Evolutionary conservation across 2,113 vertebrate species (phyloP).

Genomic region (Taurulus bubalis): DNA sequence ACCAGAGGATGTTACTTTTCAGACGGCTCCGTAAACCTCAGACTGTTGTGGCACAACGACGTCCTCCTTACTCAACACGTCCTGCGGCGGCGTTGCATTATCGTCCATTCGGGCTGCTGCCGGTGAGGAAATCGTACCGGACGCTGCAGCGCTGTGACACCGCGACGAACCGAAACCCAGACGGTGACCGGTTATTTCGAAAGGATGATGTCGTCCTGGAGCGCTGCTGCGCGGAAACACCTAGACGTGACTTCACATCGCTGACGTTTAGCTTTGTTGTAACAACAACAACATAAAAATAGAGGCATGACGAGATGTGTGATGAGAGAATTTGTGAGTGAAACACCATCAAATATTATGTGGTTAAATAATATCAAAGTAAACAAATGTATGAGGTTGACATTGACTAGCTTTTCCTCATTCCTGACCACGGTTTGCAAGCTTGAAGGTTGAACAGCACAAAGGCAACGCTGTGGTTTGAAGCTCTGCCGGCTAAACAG

Average conservation of each 20-base stretch:
- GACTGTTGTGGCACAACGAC: constrained; percentile 27
- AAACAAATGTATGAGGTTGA: neutral
- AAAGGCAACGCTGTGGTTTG: neutral
- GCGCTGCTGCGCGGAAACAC: constrained; percentile 9
- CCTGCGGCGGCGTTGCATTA: constrained; percentile 19
- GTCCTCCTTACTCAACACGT: constrained; percentile 57
- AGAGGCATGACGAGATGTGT: neutral
- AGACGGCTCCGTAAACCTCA: neutral
- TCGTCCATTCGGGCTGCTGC: constrained; percentile 11
- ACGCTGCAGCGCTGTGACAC: constrained; percentile 21
- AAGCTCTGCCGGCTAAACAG: constrained; percentile 19
- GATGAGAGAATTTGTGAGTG: neutral
- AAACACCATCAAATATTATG: neutral
- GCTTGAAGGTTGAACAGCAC: neutral
- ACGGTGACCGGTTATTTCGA: constrained; percentile 2
- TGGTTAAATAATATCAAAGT: no score
- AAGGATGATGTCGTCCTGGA: neutral
- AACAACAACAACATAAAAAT: neutral
- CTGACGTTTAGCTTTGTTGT: neutral
- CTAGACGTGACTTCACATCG: neutral
- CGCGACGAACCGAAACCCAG: neutral
- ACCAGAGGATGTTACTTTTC: neutral
- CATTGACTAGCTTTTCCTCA: no score
- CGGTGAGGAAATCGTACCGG: constrained; percentile 12
- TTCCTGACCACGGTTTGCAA: neutral